Base-by-base conservation (phyloP, 2,888 invertebrate species). In the Molorchus minor region DNA sequence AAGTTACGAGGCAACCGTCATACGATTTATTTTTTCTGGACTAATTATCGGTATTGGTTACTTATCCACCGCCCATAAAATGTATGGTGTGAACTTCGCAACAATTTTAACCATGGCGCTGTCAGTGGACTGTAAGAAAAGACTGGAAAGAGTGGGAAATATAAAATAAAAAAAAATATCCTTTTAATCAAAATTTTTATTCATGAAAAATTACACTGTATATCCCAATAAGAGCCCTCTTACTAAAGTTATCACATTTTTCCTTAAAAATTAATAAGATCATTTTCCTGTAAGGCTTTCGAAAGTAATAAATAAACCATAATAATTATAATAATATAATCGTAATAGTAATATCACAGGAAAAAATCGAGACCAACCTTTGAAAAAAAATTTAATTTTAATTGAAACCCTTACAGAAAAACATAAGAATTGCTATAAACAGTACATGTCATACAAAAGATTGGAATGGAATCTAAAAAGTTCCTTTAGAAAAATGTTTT, bases 271-370 rank as follows among this genome's bases (percentile, higher is more conserved):
- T 19, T 25, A 58, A 20, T 52, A 29, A 38, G 21, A 16, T 54
- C 49, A 43, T 46, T 55, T 49, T 46, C 43, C 49, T 43, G 47
- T 58, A 55, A 52, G 46, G 52, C 30, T 45, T 46, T 41, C 25
- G 35, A 49, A 49, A 36, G 13, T 38, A 49, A 49, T 38, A 49
- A 47, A 41, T 53, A 57, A 58, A 41, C 35, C 53, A 41, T 38
- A 29, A 53, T 47, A 43, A 49, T 58, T 19, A 47, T 17, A 49
- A 52, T 30, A 45, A 56, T 35, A 36, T n/a, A n/a, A n/a, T n/a
- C n/a, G n/a, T n/a, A n/a, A n/a, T n/a, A 43, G 5, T 49, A 49
- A 57, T 61, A 60, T 61, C 59, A 63, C 59, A 63, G 59, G 57
- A 56, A 45, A n/a, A 47, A 52, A 58, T 58, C 56, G 49, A 49